Evolutionary conservation across 2,888 invertebrate species (phyloP), one percentile per base, ranked within the genome.

Genomic region (Baronia brevicornis): DNA sequence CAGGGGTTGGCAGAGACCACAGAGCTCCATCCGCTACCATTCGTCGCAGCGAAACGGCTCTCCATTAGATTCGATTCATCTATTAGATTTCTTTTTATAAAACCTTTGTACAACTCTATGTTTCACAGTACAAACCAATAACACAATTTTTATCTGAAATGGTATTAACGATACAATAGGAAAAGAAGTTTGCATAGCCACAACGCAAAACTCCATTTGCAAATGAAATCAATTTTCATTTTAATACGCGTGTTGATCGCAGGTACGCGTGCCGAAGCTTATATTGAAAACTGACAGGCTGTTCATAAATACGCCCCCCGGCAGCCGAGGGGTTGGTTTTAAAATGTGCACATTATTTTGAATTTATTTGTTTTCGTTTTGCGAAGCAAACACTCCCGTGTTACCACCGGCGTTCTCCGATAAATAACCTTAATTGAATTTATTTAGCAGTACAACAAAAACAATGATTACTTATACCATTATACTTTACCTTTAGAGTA

Each of bases 241-340:
- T 38, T 30, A 36, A 36, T 41, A 27, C 33, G 33, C 32, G 27
- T 28, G 21, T 15, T 29, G 24, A 36, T 31, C 33, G 33, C 36
- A 26, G 35, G 30, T 25, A 27, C 31, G 26, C 33, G 31, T 28
- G 18, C 27, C 28, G 33, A 30, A 19, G 31, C 21, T 31, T 39
- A 44, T 40, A 42, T 39, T 42, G 43, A 34, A 33, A 38, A 39
- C 37, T 47, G 47, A 47, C 47, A 41, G 38, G 23, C 28, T 30
- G 36, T 39, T 37, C 39, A 41, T 46, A 43, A 46, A 41, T 37
- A 41, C 33, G 43, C 40, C 41, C 30, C n/a, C 36, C 35, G 26
- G 38, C 44, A 38, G 27, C 13, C 30, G 7, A 19, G 18, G 37
- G 35, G 9, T 17, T 13, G 8, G 6, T 25, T 36, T 21, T 30